Base-by-base conservation (phyloP, 2,888 invertebrate species). In the Strigamia crassipes region DNA sequence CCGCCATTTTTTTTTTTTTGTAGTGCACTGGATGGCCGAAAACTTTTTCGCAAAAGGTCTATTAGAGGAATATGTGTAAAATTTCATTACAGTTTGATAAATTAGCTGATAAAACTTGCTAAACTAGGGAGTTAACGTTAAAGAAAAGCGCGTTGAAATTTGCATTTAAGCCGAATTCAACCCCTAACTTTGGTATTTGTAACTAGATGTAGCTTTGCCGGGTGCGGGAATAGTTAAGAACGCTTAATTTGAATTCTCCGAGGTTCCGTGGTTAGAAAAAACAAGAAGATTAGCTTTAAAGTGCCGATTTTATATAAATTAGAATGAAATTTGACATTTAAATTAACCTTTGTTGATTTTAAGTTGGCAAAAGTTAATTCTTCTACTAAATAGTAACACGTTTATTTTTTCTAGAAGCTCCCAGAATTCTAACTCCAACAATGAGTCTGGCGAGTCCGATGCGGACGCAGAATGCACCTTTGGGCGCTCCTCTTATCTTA, bases 401-500 rank as follows among this genome's bases (percentile, higher is more conserved):
- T 15, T 46, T 46, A 46, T 46, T 46, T 46, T 4, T 61, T 23
- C 84, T 90, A 83, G 84, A 42, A 82, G 83, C 61, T 46, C 83
- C 83, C 15, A 82, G 83, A 31, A 78, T 84, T 79, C 31, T 84
- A 42, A 82, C 80, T 15, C 84, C 82, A 12, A 80, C 80, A 12
- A 82, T 82, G 82, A 82, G 82, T 27, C 38, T 84, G 38, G 79
- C 83, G 23, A 81, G 92, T 51, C 38, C 82, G 18, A 89, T 93
- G 86, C 90, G 93, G 83, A 89, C 90, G 15, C 90, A 91, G 84
- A 91, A 92, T 2, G 93, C 94, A 12, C 96, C 96, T 0, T 88
- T 96, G 83, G 96, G 97, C 38, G 96, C 97, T 0, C 97, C 97
- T 2, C 91, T 97, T 87, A 96, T 98, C 86, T 91, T 97, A 84